Percentiles rank a stretch among this genome's conserved stretches.
Conservation (phyloP, 2,113 vertebrate species). For the Catagonus wagneri region DNA sequence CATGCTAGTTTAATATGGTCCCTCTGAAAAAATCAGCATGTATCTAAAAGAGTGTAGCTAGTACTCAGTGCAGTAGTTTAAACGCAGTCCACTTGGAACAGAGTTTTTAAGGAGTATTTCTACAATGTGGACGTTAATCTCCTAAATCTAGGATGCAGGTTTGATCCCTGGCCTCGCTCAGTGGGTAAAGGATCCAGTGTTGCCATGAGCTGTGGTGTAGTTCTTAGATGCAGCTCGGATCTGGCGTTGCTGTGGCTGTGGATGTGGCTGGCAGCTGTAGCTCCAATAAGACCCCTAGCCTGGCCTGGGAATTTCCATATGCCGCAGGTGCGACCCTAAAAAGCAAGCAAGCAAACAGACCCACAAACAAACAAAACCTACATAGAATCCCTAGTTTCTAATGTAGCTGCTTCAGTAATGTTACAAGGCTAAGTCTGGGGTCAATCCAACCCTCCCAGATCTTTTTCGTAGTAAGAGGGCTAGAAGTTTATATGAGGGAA, state of each 20-base stretch:
- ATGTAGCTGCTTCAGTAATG: slow-evolving; percentile 2
- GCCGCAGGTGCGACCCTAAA: too few relatives aligned
- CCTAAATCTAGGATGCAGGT: not conserved
- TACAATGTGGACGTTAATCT: not conserved
- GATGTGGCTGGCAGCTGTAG: too few relatives aligned
- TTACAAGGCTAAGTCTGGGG: not conserved
- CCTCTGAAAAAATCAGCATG: slow-evolving; percentile 22
- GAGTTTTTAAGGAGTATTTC: slow-evolving; percentile 10
- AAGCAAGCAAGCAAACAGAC: too few relatives aligned
- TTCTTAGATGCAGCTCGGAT: too few relatives aligned
- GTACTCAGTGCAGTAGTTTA: not conserved
- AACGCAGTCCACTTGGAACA: not conserved
- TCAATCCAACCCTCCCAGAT: not conserved
- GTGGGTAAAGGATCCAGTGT: too few relatives aligned
- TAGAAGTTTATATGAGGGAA: not conserved
- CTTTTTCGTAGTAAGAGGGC: slow-evolving; percentile 13
- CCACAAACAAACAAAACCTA: too few relatives aligned
- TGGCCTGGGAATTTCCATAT: too few relatives aligned
- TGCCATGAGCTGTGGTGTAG: too few relatives aligned
- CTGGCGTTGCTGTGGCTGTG: too few relatives aligned
- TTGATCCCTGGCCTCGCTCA: too few relatives aligned
- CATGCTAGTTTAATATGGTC: not conserved
- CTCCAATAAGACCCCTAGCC: too few relatives aligned
- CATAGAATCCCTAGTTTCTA: not conserved
- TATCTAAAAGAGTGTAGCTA: not conserved